These are phyloP conservation scores for Coreius guichenoti DNA, from an alignment of 2,797 vertebrate genomes.

Conservation along the genomic window DNA sequence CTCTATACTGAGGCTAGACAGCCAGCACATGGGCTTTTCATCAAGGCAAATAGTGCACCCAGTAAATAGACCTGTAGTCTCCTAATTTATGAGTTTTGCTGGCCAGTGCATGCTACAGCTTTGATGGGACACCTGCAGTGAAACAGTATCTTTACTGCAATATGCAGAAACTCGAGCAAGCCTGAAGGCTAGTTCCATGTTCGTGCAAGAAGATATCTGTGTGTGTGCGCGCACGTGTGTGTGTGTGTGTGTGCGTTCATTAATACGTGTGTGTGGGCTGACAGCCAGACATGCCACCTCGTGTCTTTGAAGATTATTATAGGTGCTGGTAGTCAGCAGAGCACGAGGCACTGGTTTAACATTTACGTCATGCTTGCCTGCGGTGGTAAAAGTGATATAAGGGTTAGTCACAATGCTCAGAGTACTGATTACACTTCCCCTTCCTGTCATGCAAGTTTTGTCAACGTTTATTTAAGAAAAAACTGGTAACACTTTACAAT, in stretches of 20 bases:
- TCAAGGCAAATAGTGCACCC: constrained; percentile 44
- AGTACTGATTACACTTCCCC: constrained; percentile 54
- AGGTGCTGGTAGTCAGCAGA: constrained; percentile 70
- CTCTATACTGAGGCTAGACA: constrained; percentile 68
- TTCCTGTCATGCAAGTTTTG: constrained; percentile 54
- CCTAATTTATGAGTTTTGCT: constrained; percentile 68
- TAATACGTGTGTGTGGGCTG: constrained; percentile 35
- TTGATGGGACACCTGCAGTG: constrained; percentile 84
- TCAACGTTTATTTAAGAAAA: no score
- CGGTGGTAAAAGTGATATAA: constrained; percentile 62
- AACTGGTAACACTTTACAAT: no score
- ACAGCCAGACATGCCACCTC: constrained; percentile 65
- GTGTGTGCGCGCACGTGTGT: constrained; percentile 32
- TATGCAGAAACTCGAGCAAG: constrained; percentile 74
- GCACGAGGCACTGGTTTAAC: constrained; percentile 62
- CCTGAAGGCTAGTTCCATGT: constrained; percentile 43
- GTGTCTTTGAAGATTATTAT: constrained; percentile 77
- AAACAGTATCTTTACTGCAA: constrained; percentile 79
- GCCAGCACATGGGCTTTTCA: constrained; percentile 64
- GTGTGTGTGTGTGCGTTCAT: constrained; percentile 13
- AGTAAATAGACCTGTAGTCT: constrained; percentile 58
- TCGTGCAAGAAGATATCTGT: constrained; percentile 18
- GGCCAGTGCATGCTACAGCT: constrained; percentile 69
- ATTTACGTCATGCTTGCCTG: constrained; percentile 67
- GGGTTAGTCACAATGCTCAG: constrained; percentile 30